Evolutionary conservation across 2,888 invertebrate genomes (phyloP), one percentile per base, ranked within the genome.

Genomic region (Lutraria lutraria): DNA sequence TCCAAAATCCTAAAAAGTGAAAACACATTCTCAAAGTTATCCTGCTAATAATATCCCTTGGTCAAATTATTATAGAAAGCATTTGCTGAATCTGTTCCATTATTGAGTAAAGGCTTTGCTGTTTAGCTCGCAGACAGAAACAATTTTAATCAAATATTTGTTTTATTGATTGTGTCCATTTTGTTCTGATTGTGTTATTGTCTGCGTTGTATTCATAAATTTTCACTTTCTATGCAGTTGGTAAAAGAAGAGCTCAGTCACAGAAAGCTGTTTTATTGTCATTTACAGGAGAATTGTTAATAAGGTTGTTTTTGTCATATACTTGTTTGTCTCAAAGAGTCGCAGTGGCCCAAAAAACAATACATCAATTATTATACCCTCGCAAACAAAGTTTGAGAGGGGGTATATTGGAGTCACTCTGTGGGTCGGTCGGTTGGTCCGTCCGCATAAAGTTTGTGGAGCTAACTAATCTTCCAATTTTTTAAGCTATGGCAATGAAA

Each of bases 101-200:
- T 63, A n/a, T n/a, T 63, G 63, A 63, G n/a, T n/a, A 63, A 63
- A 63, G 63, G 63, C 63, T 63, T 63, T 63, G 63, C n/a, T n/a
- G 21, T 63, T n/a, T 63, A 16, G n/a, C n/a, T 63, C 63, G 6
- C 56, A 56, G 56, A 56, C 56, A 56, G 56, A 56, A 56, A 56
- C 56, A 16, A 56, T 56, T 56, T 56, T 56, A 56, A 56, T 56
- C 56, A 56, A 56, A 56, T 56, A 56, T 56, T 56, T 56, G 56
- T 56, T 56, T 16, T 56, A 56, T 56, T 56, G 56, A 56, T 56
- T n/a, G 63, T n/a, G 63, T 63, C 63, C 63, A 21, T 63, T 63
- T 3, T n/a, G 21, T 63, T 8, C 63, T 63, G n/a, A 63, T 63
- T n/a, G 8, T 63, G 21, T 63, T 63, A 63, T 63, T n/a, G 63